phyloP scores from a whole-genome alignment of 2,113 vertebrate genomes.

The Xiphorhynchus elegans region DNA sequence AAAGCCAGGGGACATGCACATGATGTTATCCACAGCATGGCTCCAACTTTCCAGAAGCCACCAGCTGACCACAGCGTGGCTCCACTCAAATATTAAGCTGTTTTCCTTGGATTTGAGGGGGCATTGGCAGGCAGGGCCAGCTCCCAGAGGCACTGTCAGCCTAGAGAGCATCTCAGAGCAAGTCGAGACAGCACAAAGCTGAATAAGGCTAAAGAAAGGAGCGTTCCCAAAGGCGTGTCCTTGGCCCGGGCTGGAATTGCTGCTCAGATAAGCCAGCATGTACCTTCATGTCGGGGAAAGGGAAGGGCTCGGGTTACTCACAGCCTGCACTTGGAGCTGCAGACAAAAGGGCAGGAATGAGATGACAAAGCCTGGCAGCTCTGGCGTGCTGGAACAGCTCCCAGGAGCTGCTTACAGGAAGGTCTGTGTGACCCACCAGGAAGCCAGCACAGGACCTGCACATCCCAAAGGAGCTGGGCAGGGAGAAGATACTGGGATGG shows the following conservation, averaged over 20 bases:
- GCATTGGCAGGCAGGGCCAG: accelerated
- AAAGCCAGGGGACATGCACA: accelerated
- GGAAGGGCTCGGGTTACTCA: constrained; percentile 71
- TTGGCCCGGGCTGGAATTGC: constrained; percentile 35
- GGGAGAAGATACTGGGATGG: background rate
- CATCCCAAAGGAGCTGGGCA: background rate
- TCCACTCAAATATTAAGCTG: accelerated
- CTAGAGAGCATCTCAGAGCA: constrained; percentile 23
- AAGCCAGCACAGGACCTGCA: background rate
- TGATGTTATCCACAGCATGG: accelerated
- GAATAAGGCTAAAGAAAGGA: constrained; percentile 27
- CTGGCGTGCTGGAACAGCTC: constrained; percentile 53
- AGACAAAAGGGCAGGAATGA: constrained; percentile 47
- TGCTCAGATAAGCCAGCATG: constrained; percentile 61
- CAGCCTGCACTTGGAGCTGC: background rate
- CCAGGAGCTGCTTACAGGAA: background rate
- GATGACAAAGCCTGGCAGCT: constrained; percentile 36
- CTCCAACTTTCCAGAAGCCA: background rate
- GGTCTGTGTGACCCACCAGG: background rate
- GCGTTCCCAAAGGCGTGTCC: constrained; percentile 63
- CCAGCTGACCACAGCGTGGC: accelerated
- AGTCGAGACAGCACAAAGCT: constrained; percentile 57
- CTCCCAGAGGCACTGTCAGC: background rate
- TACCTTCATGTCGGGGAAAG: constrained; percentile 61
- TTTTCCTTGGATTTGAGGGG: background rate